Evolutionary conservation across 2,113 vertebrate species (phyloP).

Genomic region (Psephotus haematonotus): DNA sequence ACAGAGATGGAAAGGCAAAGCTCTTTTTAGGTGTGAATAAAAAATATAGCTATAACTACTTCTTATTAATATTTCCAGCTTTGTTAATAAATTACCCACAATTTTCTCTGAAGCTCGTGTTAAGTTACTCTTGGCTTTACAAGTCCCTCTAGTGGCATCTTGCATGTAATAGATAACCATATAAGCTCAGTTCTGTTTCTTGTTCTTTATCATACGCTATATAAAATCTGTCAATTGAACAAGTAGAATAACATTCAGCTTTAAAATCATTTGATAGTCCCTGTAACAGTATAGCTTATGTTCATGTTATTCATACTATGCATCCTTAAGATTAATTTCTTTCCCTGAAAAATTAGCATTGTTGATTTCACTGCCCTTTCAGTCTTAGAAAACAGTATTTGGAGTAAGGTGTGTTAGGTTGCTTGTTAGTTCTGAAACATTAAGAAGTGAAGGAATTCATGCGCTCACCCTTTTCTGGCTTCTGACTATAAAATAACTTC

Average conservation of each 20-base stretch:
- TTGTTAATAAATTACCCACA: neutral
- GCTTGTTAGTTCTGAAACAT: neutral
- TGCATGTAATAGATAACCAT: conserved; percentile 10
- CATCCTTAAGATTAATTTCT: neutral
- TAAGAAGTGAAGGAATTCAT: neutral
- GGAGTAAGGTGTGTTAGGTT: neutral
- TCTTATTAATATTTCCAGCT: neutral
- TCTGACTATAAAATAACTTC: neutral
- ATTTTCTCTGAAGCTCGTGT: neutral
- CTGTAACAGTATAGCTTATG: neutral
- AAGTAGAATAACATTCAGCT: neutral
- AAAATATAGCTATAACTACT: neutral
- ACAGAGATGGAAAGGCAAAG: neutral
- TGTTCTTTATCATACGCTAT: neutral
- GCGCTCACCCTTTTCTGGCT: neutral
- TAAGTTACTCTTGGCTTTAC: conserved; percentile 69
- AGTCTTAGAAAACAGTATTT: neutral
- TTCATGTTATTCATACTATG: neutral
- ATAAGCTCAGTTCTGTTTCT: neutral
- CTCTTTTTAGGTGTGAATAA: neutral
- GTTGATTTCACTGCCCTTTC: neutral
- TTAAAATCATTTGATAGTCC: neutral
- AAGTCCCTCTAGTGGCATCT: conserved; percentile 82
- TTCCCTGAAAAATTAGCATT: neutral
- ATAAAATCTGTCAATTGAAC: neutral